Conservation (phyloP, 1,140 invertebrate genomes). For the Dendrolimus kikuchii region DNA sequence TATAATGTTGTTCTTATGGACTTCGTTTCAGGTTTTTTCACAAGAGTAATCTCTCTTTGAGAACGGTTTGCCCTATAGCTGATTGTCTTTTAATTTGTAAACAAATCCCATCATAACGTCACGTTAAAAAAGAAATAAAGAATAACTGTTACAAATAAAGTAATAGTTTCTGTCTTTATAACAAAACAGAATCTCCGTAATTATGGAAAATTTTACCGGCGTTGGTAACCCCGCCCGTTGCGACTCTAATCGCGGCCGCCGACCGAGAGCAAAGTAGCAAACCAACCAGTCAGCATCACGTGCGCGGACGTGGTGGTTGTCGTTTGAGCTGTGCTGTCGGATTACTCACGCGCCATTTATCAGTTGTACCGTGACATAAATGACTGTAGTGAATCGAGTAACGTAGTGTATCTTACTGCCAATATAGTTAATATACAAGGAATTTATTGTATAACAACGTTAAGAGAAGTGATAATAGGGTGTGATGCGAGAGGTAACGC, state of each 20-base stretch:
- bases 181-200: neutral
- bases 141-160: too few relatives aligned
- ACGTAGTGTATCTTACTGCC: constrained; percentile 44
- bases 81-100: too few relatives aligned
- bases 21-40: too few relatives aligned
- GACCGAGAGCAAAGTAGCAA: constrained; percentile 49
- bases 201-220: constrained; percentile 23
- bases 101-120: too few relatives aligned
- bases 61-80: too few relatives aligned
- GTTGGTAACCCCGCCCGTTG: constrained; percentile 37
- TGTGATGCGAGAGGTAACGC: constrained; percentile 66
- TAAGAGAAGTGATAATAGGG: constrained; percentile 25
- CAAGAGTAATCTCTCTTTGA: too few relatives aligned
- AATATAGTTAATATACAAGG: constrained; percentile 28
- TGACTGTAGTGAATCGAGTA: constrained; percentile 52
- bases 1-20: too few relatives aligned
- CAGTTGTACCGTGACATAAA: constrained; percentile 51
- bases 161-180: too few relatives aligned
- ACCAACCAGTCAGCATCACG: constrained; percentile 66
- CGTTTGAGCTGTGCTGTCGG: constrained; percentile 19
- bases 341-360: constrained; percentile 60
- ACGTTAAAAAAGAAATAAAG: too few relatives aligned
- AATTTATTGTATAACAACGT: constrained; percentile 21
- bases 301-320: constrained; percentile 46
- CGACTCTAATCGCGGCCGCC: constrained; percentile 48